These are phyloP conservation scores for Actenoides lindsayi DNA, from an alignment of 2,113 vertebrate species.

Conservation along the genomic window DNA sequence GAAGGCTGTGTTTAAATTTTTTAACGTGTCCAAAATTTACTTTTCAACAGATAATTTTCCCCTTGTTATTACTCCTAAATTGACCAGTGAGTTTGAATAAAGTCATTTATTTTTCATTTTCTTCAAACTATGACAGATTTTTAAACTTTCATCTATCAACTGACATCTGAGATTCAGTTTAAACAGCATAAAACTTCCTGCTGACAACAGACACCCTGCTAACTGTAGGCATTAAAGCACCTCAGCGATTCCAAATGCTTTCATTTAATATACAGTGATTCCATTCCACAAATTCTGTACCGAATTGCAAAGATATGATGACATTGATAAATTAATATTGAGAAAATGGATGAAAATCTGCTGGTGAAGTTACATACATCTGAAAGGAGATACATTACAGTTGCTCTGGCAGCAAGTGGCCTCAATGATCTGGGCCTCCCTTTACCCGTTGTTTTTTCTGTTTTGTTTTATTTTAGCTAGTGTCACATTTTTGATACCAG, in stretches of 20 bases:
- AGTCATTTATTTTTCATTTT: constrained; percentile 50
- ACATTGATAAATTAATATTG: background rate
- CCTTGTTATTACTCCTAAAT: constrained; percentile 28
- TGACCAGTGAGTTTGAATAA: background rate
- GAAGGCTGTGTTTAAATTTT: constrained; percentile 33
- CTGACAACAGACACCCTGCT: background rate
- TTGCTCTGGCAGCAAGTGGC: background rate
- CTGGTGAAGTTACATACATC: background rate
- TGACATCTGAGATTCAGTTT: background rate
- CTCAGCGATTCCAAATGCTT: background rate
- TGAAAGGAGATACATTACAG: background rate
- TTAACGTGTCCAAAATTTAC: constrained; percentile 36
- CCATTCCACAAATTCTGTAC: background rate
- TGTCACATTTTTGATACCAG: background rate
- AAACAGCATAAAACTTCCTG: background rate
- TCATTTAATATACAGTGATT: background rate
- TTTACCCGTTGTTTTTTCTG: background rate
- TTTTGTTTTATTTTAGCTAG: background rate
- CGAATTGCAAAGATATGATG: background rate
- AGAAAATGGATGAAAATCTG: background rate
- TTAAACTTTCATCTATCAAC: background rate
- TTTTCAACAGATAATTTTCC: constrained; percentile 62
- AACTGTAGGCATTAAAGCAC: background rate
- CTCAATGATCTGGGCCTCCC: background rate
- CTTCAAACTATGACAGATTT: background rate